Evolutionary conservation across 1,140 invertebrate species (phyloP).

Genomic region (Apis cerana): DNA sequence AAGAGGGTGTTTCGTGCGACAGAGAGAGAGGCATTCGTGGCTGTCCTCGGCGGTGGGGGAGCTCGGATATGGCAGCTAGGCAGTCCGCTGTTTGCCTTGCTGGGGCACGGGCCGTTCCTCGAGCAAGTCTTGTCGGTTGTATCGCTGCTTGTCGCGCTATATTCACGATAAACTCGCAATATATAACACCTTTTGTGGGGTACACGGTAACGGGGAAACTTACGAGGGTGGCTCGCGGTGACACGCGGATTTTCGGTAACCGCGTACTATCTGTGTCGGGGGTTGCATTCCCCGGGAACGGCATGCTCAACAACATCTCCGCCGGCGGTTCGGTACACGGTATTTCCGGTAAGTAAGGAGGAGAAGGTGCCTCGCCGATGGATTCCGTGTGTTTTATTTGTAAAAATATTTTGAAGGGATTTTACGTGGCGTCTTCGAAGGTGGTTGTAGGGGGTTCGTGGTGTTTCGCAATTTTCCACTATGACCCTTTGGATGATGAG

Average conservation of each 20-base stretch:
- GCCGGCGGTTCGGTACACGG: constrained; percentile 79
- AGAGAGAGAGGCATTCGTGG: constrained; percentile 44
- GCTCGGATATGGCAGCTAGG: constrained; percentile 77
- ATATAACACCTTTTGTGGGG: not conserved
- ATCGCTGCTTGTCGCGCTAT: constrained; percentile 35
- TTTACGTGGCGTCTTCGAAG: not conserved
- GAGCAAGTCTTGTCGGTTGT: constrained; percentile 26
- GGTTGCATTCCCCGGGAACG: constrained; percentile 77
- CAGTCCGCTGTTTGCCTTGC: constrained; percentile 80
- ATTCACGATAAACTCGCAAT: constrained; percentile 3
- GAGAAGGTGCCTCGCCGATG: too few species aligned
- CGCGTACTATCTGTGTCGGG: constrained; percentile 66
- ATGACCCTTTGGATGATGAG: not conserved
- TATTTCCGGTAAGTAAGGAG: constrained; percentile 78
- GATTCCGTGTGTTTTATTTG: not conserved
- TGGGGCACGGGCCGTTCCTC: constrained; percentile 74
- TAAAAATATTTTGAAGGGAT: not conserved
- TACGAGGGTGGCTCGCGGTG: constrained; percentile 56
- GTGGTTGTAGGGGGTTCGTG: not conserved
- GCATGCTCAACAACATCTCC: constrained; percentile 81
- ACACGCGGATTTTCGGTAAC: constrained; percentile 56
- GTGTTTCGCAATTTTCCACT: not conserved
- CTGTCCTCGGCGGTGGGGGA: constrained; percentile 68
- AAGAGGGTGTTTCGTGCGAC: constrained; percentile 40
- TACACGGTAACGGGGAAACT: constrained; percentile 8